Base-by-base conservation (phyloP, 2,113 vertebrate genomes). In the Brachyhypopomus gauderio region DNA sequence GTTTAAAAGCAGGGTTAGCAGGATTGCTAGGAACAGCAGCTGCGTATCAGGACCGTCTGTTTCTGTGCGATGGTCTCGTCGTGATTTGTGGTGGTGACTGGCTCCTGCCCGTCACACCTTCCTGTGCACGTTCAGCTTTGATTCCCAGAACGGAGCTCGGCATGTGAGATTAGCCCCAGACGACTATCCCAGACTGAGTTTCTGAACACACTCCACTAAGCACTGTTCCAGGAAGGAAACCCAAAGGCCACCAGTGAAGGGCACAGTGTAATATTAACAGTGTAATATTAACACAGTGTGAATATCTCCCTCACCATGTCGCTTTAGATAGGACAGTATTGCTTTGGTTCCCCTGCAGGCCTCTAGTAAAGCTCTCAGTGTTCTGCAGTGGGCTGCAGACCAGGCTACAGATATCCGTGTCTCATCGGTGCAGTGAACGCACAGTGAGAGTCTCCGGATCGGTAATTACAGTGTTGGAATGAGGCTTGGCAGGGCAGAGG, bases 381-480 rank as follows among this genome's bases (percentile, higher is more conserved):
- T 67, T 63, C 60, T 72, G 69, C 19, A 7, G 3, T 75, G 72
- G 22, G 34, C 72, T 14, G 30, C 72, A 59, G 75, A 67, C 58
- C 60, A 34, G 58, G 64, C 71, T 30, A 11, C 0, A 25, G 60
- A 5, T 20, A 30, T 75, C 36, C 4, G 23, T 58, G 60, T 38
- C 48, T 74, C 16, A 22, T 74, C 60, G 7, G 59, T 52, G 19
- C 58, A 36, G 72, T 52, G 58, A 20, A 59, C 27, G 62, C 6
- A 0, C 14, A n/a, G 16, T 67, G 17, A 36, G 41, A 52, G 2
- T 14, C 45, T 41, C 36, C 45, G 72, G 72, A 52, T 16, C 63
- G 58, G 59, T 75, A 81, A 81, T 76, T 66, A 76, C 36, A 76
- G 20, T 41, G 66, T 6, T 52, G 45, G 34, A 25, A 45, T 58